These are phyloP conservation scores for Drosophila paucipuncta DNA, from an alignment of 2,888 invertebrate genomes.

Conservation along the genomic window DNA sequence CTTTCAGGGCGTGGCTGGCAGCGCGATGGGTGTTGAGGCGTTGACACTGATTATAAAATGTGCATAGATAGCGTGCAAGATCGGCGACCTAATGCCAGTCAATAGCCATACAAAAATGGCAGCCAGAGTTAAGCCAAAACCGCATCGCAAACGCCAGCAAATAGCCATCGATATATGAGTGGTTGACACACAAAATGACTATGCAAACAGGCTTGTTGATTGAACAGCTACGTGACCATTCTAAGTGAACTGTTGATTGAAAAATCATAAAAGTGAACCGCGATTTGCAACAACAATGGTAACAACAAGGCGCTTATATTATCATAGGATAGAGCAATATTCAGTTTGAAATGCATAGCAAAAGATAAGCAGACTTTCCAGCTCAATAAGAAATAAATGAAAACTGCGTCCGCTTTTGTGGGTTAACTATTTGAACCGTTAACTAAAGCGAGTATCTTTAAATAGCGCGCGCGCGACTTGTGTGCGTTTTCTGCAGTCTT, in stretches of 20 bases:
- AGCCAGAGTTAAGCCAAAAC: conserved; percentile 1
- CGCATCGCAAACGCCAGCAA: conserved; percentile 17
- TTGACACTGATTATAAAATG: conserved; percentile 77
- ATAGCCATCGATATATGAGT: conserved; percentile 26
- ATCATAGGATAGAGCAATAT: background rate
- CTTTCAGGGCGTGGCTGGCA: conserved; percentile 44
- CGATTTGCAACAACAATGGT: background rate
- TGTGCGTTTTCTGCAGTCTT: conserved; percentile 13
- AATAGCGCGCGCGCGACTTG: conserved; percentile 9
- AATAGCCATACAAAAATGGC: conserved; percentile 6
- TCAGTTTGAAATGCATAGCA: background rate
- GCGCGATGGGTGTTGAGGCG: conserved; percentile 64
- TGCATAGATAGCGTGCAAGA: conserved; percentile 42
- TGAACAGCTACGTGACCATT: background rate
- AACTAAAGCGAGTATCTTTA: background rate
- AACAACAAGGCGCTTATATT: background rate
- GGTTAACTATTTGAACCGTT: conserved; percentile 18
- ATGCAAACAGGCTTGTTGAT: conserved; percentile 5
- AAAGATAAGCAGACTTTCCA: background rate
- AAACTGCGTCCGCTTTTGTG: conserved; percentile 11
- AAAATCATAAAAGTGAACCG: background rate
- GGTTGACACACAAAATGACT: conserved; percentile 12
- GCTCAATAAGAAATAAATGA: background rate
- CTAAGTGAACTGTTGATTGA: background rate
- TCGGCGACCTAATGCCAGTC: conserved; percentile 14